Evolutionary conservation across 2,797 vertebrate species (phyloP).

Genomic region (Macropus fuliginosus): DNA sequence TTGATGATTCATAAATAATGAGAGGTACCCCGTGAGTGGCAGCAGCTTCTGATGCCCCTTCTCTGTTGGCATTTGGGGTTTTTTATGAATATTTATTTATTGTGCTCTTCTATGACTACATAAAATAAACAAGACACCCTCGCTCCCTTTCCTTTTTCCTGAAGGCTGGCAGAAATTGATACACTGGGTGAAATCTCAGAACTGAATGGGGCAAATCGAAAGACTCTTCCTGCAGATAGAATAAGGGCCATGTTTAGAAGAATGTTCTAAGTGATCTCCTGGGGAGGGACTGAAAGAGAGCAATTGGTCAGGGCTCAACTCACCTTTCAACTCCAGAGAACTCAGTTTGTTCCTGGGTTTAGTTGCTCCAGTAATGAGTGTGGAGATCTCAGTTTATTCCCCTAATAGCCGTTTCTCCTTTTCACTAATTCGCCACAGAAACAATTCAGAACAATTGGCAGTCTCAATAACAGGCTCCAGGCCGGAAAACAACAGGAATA

Average conservation of each 20-base stretch:
- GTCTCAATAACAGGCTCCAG: neutral
- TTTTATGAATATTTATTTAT: constrained; percentile 74
- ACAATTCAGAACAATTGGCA: constrained; percentile 61
- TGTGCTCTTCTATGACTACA: constrained; percentile 59
- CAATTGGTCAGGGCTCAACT: neutral
- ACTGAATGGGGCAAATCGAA: constrained; percentile 16
- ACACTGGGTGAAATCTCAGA: neutral
- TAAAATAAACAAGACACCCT: neutral
- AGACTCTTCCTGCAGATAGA: neutral
- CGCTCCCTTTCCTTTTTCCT: neutral
- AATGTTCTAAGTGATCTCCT: constrained; percentile 10
- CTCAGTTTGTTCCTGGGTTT: constrained; percentile 55
- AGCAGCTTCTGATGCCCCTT: constrained; percentile 70
- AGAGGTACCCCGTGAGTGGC: constrained; percentile 64
- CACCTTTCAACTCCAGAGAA: constrained; percentile 39
- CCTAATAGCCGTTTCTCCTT: constrained; percentile 71
- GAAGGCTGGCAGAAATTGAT: neutral
- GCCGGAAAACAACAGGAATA: constrained; percentile 22
- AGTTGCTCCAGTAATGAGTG: constrained; percentile 52
- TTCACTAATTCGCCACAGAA: constrained; percentile 64
- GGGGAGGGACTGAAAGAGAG: constrained; percentile 13
- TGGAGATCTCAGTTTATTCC: constrained; percentile 54
- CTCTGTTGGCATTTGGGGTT: constrained; percentile 18
- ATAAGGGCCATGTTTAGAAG: neutral
- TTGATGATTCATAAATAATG: constrained; percentile 80